A percentile compares a stretch with the other conserved stretches of the same genome.
These are phyloP conservation scores for Falcunculus frontatus DNA, from an alignment of 2,113 vertebrate genomes.

Conservation along the genomic window DNA sequence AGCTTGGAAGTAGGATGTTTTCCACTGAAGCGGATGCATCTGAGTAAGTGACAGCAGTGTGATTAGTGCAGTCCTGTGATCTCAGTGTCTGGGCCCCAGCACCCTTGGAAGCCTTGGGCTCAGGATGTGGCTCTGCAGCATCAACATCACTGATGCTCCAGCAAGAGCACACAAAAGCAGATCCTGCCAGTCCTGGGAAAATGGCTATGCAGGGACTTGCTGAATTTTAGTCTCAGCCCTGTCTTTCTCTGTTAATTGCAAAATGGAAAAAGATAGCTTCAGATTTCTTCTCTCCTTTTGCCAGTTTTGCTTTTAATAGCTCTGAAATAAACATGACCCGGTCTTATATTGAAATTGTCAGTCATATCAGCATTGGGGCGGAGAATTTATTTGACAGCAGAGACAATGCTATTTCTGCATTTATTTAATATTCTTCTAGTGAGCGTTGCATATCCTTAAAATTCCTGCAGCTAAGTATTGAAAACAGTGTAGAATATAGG, in stretches of 20 bases:
- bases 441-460: not conserved
- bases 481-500: not conserved
- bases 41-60: not conserved
- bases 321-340: not conserved
- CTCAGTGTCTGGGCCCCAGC: not conserved
- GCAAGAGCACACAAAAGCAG: accelerated
- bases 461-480: not conserved
- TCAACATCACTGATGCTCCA: not conserved
- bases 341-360: not conserved
- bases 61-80: not conserved
- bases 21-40: not conserved
- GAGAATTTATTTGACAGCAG: not conserved
- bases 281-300: not conserved
- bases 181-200: not conserved
- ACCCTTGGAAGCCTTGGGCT: not conserved
- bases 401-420: not conserved
- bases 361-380: not conserved
- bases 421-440: not conserved
- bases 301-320: constrained; percentile 14
- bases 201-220: not conserved
- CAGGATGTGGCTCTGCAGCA: not conserved
- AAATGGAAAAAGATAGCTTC: not conserved
- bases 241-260: not conserved
- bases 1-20: constrained; percentile 27
- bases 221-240: not conserved